Base-by-base conservation (phyloP, 2,797 vertebrate genomes). In the Poeciliopsis paucimaculata region DNA sequence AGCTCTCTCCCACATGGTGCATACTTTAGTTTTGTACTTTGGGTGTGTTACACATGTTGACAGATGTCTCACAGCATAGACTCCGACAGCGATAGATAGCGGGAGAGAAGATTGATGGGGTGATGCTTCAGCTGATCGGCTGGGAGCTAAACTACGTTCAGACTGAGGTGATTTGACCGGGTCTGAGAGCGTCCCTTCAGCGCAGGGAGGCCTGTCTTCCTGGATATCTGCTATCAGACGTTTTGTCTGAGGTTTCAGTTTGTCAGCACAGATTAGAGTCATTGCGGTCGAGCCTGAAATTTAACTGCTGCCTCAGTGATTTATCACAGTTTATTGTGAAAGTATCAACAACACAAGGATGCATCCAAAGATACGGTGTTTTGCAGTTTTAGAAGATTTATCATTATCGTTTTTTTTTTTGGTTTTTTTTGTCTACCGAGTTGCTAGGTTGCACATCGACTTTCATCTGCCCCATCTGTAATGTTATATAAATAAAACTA, bases 51-150 rank as follows among this genome's bases (percentile, higher is more conserved):
- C 90, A 91, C 86, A 81, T 93, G 92, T 92, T 93, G 94, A 95
- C 94, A 95, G 91, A 95, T 95, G 95, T 94, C 93, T 91, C 71
- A 66, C 68, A 86, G 86, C 88, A 91, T 92, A 82, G 88, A 88
- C 78, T 84, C 79, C 89, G 88, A 89, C 91, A 90, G 83, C 60
- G 84, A 84, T 70, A 86, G 81, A 92, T 91, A 90, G 92, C 89
- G 86, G 84, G 76, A 75, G 93, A 85, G 86, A 20, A 68, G 77
- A 83, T 88, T 86, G 89, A 92, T 91, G 88, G 87, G 90, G 88
- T 70, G 89, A 91, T 76, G 88, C 90, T 82, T 90, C 77, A 45
- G 82, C 77, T 76, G 81, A 89, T 79, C 74, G 73, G 87, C 88
- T 87, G 79, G 73, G 87, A 87, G 88, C 87, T 81, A 87, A 85